Base-by-base conservation (phyloP, 2,888 invertebrate genomes). In the Harpalus rubripes region DNA sequence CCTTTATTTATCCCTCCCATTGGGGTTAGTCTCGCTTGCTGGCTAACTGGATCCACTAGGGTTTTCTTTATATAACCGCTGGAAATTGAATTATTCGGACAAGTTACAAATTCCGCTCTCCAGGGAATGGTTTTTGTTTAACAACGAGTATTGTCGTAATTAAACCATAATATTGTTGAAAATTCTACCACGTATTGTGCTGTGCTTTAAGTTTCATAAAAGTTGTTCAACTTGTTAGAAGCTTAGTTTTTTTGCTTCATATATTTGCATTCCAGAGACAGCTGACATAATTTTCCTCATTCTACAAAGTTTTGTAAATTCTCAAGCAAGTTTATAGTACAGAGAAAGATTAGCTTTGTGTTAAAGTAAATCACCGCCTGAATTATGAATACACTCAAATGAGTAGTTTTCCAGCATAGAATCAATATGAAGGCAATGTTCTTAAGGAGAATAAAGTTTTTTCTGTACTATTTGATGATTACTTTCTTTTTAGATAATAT, bases 1-100 rank as follows among this genome's bases (percentile, higher is more conserved):
- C 10, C 39, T 22, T 76, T 76, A 76, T 52, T 76, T 76, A 52
- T 52, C 4, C 5, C 22, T 7, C n/a, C 52, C 52, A 7, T 18
- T n/a, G 52, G 22, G 76, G 0, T 4, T 26, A 22, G 12, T 52
- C 22, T 52, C 52, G n/a, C 56, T 4, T 22, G 76, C 7, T 44
- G 22, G 44, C 22, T 52, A 15, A 52, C 15, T 72, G 15, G 76
- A 76, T 76, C 16, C 76, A 76, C 76, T 16, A 44, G 76, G 76
- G 76, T 22, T 76, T 76, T 76, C 76, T 76, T 76, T 56, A 76
- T 56, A 68, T 76, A 76, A 44, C 18, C 76, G 12, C 76, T 18
- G 12, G 44, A 76, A 76, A 76, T 76, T 76, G 76, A 76, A 76
- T 76, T 76, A 76, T 76, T 56, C 18, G 52, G 18, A 8, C 52